Percentiles rank a stretch among this genome's conserved stretches.
Conservation (phyloP, 2,797 vertebrate species). For the Anolis apletophallus region DNA sequence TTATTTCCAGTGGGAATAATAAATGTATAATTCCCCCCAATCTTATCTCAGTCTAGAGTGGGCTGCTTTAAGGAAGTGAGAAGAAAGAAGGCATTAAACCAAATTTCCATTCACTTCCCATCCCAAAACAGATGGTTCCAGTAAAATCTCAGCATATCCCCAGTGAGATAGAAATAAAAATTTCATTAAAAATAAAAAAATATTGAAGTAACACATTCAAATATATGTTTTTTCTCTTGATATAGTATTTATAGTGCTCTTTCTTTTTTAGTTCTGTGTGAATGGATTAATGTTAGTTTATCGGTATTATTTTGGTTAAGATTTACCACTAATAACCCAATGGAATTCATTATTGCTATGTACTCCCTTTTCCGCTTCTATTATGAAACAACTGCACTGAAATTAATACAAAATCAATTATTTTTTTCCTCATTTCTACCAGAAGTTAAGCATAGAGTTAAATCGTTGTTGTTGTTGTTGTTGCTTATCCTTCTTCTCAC, state of each 20-base stretch:
- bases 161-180: background rate
- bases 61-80: background rate
- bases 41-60: slow-evolving; percentile 10
- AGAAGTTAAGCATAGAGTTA: too few species aligned
- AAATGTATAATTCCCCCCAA: slow-evolving; percentile 42
- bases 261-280: background rate
- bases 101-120: background rate
- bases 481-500: too few species aligned
- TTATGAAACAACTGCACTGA: too few species aligned
- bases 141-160: background rate
- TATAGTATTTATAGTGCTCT: background rate
- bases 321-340: background rate
- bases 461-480: too few species aligned
- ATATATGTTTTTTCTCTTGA: background rate
- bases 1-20: slow-evolving; percentile 42
- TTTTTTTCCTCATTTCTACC: too few species aligned
- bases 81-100: background rate
- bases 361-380: too few species aligned
- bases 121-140: background rate
- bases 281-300: background rate
- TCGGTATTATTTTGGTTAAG: background rate
- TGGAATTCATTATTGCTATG: too few species aligned
- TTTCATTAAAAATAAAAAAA: too few species aligned
- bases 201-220: background rate
- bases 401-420: too few species aligned